Conservation (phyloP, 2,888 invertebrate species). For the Tenodera sinensis region DNA sequence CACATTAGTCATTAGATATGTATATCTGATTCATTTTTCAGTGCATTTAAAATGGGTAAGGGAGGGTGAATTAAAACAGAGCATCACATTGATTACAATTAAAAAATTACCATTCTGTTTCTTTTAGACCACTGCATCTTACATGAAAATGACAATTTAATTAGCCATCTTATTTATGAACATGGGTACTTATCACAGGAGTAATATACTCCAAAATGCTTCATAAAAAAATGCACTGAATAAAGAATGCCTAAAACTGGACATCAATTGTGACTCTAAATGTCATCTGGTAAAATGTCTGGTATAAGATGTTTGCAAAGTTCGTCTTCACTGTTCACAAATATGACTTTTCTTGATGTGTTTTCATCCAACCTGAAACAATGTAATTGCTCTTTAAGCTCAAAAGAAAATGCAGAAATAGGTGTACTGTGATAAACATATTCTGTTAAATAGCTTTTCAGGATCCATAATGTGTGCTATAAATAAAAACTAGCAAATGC, state of each 20-base stretch:
- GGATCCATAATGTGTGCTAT: too few species aligned
- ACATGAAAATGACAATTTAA: neutral
- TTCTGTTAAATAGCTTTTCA: too few species aligned
- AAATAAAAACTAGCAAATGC: too few species aligned
- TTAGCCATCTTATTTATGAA: neutral
- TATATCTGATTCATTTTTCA: neutral
- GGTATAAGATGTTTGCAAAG: constrained; percentile 73
- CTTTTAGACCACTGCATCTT: neutral
- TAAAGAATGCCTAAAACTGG: neutral
- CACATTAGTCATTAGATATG: neutral
- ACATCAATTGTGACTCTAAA: constrained; percentile 10
- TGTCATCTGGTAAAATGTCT: constrained; percentile 61
- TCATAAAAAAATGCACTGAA: neutral
- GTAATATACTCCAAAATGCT: neutral
- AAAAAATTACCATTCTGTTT: neutral
- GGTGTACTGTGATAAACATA: too few species aligned
- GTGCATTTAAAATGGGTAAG: neutral
- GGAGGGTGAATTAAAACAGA: neutral
- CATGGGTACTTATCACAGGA: neutral
- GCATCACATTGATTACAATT: neutral
- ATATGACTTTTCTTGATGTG: constrained; percentile 70
- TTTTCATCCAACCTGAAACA: constrained; percentile 68
- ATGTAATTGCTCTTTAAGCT: too few species aligned
- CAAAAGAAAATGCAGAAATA: too few species aligned
- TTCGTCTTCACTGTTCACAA: constrained; percentile 65